These are phyloP conservation scores for Oxygymnocypris stewartii DNA, from an alignment of 2,113 vertebrate genomes.

Conservation along the genomic window DNA sequence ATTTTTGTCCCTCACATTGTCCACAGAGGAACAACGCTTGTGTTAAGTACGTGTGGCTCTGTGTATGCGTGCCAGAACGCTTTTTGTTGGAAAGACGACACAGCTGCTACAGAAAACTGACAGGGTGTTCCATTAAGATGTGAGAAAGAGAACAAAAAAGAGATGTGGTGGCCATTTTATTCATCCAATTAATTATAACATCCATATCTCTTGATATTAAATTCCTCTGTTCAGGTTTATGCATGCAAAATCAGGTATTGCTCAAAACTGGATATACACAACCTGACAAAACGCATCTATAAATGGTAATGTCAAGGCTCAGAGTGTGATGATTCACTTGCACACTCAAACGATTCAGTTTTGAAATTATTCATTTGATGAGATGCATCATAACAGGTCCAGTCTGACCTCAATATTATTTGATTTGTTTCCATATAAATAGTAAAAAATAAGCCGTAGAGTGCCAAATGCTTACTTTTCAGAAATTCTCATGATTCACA, in stretches of 20 bases:
- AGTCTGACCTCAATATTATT: slow-evolving; percentile 4
- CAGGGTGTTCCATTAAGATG: slow-evolving; percentile 50
- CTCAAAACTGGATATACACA: slow-evolving; percentile 19
- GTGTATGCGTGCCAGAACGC: background rate
- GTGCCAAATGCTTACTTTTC: slow-evolving; percentile 15
- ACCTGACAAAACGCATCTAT: slow-evolving; percentile 30
- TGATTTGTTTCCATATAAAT: background rate
- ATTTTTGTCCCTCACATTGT: slow-evolving; percentile 22
- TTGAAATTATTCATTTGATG: background rate
- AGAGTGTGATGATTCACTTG: slow-evolving; percentile 41
- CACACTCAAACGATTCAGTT: slow-evolving; percentile 34
- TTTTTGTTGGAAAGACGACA: background rate
- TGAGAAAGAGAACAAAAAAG: slow-evolving; percentile 29
- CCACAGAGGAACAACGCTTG: background rate
- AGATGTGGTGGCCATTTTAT: slow-evolving; percentile 23
- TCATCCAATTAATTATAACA: background rate
- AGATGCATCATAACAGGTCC: background rate
- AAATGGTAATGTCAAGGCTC: slow-evolving; percentile 38
- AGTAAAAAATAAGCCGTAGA: background rate
- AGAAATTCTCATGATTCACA: background rate
- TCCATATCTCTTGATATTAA: background rate
- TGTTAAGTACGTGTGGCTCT: slow-evolving; percentile 35
- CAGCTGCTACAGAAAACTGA: slow-evolving; percentile 30
- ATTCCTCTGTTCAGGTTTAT: background rate
- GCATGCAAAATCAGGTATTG: slow-evolving; percentile 15